These are phyloP conservation scores for Sandelia bainsii DNA, from an alignment of 2,797 vertebrate genomes.

Conservation along the genomic window DNA sequence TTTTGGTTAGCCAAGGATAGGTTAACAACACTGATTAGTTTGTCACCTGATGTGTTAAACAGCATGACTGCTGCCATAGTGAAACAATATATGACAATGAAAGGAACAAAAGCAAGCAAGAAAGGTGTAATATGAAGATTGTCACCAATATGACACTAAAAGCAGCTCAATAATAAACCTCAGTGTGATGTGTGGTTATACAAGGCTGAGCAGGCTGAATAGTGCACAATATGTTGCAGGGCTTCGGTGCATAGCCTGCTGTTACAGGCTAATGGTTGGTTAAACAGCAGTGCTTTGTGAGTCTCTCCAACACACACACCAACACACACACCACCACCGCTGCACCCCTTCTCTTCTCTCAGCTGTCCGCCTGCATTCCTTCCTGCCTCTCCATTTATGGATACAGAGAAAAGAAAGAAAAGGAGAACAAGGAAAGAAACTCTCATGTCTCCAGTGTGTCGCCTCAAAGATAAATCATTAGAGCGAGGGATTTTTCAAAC, in stretches of 20 bases:
- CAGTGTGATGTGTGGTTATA: background rate
- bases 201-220: slow-evolving; percentile 1
- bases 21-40: slow-evolving; percentile 18
- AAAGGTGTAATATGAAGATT: background rate
- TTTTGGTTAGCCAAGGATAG: slow-evolving; percentile 37
- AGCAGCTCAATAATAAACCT: background rate
- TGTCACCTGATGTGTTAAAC: background rate
- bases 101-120: background rate
- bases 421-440: slow-evolving; percentile 6
- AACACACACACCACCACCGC: slow-evolving; percentile 14
- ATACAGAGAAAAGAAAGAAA: slow-evolving; percentile 32
- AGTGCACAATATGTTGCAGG: slow-evolving; percentile 3
- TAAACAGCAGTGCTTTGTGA: slow-evolving; percentile 75
- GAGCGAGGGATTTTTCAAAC: no score
- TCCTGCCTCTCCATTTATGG: slow-evolving; percentile 77
- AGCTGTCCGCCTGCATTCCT: slow-evolving; percentile 84
- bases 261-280: slow-evolving; percentile 48
- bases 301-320: slow-evolving; percentile 23
- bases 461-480: background rate
- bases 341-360: slow-evolving; percentile 50
- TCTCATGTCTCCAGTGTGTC: background rate
- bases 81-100: background rate
- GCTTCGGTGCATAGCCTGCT: slow-evolving; percentile 23
- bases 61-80: background rate
- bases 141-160: background rate